Percentiles rank a stretch among this genome's conserved stretches.
Conservation (phyloP, 2,888 invertebrate species). For the Oligia fasciuncula region DNA sequence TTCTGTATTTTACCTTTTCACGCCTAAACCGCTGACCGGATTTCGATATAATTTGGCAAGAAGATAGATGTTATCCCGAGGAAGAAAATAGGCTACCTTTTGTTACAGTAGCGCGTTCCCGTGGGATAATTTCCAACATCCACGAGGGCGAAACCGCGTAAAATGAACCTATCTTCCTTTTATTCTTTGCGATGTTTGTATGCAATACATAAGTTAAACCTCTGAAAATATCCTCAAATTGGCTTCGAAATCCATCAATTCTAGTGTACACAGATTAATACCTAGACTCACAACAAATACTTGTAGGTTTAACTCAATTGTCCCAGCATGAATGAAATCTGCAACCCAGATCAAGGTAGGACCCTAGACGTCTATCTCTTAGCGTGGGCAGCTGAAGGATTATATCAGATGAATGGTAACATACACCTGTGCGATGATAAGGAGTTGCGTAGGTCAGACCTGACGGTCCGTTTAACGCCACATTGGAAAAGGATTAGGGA, state of each 20-base stretch:
- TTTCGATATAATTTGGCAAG: too few species aligned
- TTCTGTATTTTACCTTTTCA: too few species aligned
- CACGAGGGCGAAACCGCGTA: neutral
- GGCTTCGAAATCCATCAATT: neutral
- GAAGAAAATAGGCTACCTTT: neutral
- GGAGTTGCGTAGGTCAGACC: constrained; percentile 56
- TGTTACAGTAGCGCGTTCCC: neutral
- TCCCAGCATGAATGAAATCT: constrained; percentile 42
- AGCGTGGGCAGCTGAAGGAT: constrained; percentile 44
- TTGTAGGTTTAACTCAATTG: constrained; percentile 8
- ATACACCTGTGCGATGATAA: constrained; percentile 58
- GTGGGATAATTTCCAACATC: neutral
- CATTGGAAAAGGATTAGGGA: constrained; percentile 23
- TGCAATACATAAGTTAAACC: neutral
- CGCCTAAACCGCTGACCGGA: too few species aligned
- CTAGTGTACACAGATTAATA: neutral
- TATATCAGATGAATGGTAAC: constrained; percentile 55
- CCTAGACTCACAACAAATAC: constrained; percentile 8
- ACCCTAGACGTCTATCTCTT: constrained; percentile 29
- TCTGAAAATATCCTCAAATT: constrained; percentile 13
- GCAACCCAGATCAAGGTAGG: constrained; percentile 46
- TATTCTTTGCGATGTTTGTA: neutral
- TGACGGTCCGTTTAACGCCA: constrained; percentile 2
- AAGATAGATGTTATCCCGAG: too few species aligned
- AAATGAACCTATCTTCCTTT: neutral